Base-by-base conservation (phyloP, 2,888 invertebrate species). In the Anodontia alba region DNA sequence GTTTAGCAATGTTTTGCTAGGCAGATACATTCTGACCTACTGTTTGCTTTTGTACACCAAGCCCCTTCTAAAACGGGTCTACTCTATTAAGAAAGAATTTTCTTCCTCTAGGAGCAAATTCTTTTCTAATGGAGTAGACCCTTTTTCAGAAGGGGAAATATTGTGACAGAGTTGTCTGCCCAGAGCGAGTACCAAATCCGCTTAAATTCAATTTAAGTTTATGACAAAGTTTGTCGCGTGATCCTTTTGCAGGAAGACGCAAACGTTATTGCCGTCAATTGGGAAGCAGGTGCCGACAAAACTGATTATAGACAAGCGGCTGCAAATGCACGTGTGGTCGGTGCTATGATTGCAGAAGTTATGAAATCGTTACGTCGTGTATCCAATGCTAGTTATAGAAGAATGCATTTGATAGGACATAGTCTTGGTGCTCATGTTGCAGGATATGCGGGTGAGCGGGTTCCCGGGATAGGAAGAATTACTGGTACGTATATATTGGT, bases 371-470 rank as follows among this genome's bases (percentile, higher is more conserved):
- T 94, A 46, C 73, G 83, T 17, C 72, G 26, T 5, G 42, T 54
- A 1, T 74, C 76, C 12, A 82, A 79, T 8, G 84, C 82, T 1
- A 70, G 38, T 36, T 36, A 54, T 38, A 31, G 12, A 5, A 73
- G 77, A 88, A 96, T 98, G 23, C 98, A 98, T 93, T 96, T 98
- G 79, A 97, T 98, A 81, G 98, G 98, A 0, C 98, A 98, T 95
- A 97, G 97, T 81, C 95, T 98, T 80, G 98, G 98, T 0, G 97
- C 97, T 0, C 98, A 98, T 91, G 97, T 97, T 0, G 97, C 97
- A 0, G 97, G 97, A n/a, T 98, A 98, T 92, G 97, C 97, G 0
- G 98, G 97, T 8, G 96, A 97, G 92, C 62, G 87, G n/a, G 70
- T 76, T 0, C 81, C 73, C 12, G 89, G 88, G 23, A 78, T 93